Conservation (phyloP, 2,888 invertebrate genomes). For the Cepaea hortensis region DNA sequence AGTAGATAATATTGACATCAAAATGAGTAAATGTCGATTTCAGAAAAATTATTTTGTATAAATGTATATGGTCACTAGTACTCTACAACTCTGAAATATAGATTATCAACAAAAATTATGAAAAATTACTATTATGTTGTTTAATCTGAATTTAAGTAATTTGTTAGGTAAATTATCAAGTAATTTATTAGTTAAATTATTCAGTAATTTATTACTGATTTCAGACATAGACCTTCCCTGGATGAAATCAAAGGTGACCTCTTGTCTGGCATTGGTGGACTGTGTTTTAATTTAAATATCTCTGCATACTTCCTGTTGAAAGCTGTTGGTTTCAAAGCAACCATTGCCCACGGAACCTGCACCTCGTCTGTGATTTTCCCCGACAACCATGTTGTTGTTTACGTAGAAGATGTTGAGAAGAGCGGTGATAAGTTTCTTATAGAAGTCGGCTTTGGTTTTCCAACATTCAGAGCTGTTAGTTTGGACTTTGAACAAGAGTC, state of each 20-base stretch:
- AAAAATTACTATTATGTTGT: too few relatives aligned
- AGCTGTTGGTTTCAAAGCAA: conserved; percentile 47
- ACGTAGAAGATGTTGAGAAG: conserved; percentile 50
- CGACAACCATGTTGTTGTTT: conserved; percentile 53
- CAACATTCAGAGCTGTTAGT: conserved; percentile 53
- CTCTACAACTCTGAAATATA: too few relatives aligned
- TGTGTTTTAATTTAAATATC: conserved; percentile 55
- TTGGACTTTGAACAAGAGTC: conserved; percentile 56
- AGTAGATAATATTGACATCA: too few relatives aligned
- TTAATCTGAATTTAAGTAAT: too few relatives aligned
- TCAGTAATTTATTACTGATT: not conserved
- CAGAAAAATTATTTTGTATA: too few relatives aligned
- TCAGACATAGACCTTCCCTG: conserved; percentile 50
- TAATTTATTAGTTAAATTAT: too few relatives aligned
- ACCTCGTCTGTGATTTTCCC: conserved; percentile 44
- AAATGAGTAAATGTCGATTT: too few relatives aligned
- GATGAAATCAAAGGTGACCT: conserved; percentile 52
- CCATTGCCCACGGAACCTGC: conserved; percentile 49
- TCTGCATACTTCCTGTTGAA: conserved; percentile 53
- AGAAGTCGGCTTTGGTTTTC: conserved; percentile 54
- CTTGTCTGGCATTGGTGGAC: conserved; percentile 50
- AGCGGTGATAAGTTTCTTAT: conserved; percentile 52
- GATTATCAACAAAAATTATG: too few relatives aligned
- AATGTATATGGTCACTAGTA: too few relatives aligned
- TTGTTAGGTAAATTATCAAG: too few relatives aligned